Conservation (phyloP, 2,888 invertebrate species). For the Eilema griseolum region DNA sequence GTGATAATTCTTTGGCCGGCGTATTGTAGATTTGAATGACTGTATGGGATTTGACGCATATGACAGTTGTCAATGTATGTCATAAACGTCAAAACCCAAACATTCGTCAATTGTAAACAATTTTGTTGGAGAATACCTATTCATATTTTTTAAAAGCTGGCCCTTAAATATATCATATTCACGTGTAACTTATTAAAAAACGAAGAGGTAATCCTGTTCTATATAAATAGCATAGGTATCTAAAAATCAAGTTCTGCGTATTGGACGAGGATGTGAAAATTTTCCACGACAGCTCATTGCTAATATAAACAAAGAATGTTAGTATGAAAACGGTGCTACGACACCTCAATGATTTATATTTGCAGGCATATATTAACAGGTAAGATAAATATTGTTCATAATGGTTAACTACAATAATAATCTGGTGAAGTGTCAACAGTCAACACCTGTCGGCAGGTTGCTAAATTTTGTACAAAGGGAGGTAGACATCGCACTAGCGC, state of each 20-base stretch:
- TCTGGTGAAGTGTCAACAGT: not conserved
- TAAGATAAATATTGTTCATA: conserved; percentile 7
- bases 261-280: conserved; percentile 5
- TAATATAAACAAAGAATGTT: conserved; percentile 11
- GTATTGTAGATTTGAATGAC: too few species aligned
- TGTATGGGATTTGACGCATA: too few species aligned
- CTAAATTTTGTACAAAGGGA: not conserved
- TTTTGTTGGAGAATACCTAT: too few species aligned
- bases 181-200: not conserved
- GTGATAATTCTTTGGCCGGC: too few species aligned
- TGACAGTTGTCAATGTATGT: too few species aligned
- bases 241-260: not conserved
- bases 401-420: conserved; percentile 6
- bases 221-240: not conserved
- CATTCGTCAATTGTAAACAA: too few species aligned
- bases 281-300: not conserved
- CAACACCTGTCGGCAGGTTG: not conserved
- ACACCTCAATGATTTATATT: not conserved
- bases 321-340: not conserved
- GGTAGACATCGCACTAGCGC: not conserved
- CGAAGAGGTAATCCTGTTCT: not conserved
- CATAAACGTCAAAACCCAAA: too few species aligned
- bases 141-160: too few species aligned
- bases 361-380: conserved; percentile 2
- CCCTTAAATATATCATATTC: too few species aligned